Percentiles rank a stretch among this genome's conserved stretches.
Evolutionary conservation across 1,140 invertebrate genomes (phyloP).

Genomic region (Oppia nitens): DNA sequence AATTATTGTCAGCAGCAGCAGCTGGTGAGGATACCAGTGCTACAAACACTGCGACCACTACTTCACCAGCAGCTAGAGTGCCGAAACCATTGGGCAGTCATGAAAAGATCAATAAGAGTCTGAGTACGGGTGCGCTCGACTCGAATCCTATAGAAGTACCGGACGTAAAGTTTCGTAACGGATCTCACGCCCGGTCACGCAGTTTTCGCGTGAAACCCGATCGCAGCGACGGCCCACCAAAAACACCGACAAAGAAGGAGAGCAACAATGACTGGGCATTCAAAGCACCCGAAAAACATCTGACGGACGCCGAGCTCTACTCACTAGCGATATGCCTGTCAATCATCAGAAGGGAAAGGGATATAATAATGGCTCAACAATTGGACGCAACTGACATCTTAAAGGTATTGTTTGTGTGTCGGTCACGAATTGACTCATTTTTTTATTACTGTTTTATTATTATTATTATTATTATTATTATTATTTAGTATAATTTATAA

Average conservation of each 20-base stretch:
- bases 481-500: too few relatives aligned
- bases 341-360: slow-evolving; percentile 16
- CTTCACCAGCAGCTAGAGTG: too few relatives aligned
- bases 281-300: neutral
- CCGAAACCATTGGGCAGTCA: neutral
- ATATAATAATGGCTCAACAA: slow-evolving; percentile 15
- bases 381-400: slow-evolving; percentile 16
- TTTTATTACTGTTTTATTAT: neutral
- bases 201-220: neutral
- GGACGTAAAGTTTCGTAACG: neutral
- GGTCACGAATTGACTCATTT: too few relatives aligned
- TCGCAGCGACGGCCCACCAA: neutral
- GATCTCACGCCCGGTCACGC: neutral
- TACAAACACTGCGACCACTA: neutral
- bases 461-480: too few relatives aligned
- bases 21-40: neutral
- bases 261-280: neutral
- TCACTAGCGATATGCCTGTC: slow-evolving; percentile 14
- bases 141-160: neutral
- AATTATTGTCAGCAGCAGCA: neutral
- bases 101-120: neutral
- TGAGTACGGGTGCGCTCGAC: neutral
- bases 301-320: slow-evolving; percentile 16
- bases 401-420: slow-evolving; percentile 15
- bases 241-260: neutral